A percentile compares a stretch with the other conserved stretches of the same genome.
Evolutionary conservation across 2,888 invertebrate species (phyloP).

Genomic region (Yponomeuta cagnagella): DNA sequence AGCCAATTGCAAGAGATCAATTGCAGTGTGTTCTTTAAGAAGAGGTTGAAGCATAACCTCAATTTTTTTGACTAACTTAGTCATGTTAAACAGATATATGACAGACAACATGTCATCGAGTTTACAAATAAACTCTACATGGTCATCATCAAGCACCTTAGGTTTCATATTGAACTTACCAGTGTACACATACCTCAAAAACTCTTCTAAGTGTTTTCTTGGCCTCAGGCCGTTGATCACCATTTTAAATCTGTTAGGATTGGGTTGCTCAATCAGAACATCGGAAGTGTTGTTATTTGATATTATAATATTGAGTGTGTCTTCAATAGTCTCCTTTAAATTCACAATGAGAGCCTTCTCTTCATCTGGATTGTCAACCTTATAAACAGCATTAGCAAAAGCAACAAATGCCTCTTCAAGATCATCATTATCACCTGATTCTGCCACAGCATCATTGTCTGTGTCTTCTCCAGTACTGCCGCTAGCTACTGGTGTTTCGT

Average conservation of each 20-base stretch:
- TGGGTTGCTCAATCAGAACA: neutral
- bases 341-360: neutral
- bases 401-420: neutral
- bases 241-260: slow-evolving; percentile 1
- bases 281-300: neutral
- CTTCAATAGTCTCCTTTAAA: neutral
- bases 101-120: neutral
- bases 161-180: neutral
- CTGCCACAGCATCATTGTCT: neutral
- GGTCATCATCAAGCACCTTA: neutral
- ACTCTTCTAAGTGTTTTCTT: neutral
- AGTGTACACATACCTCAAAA: neutral
- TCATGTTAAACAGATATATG: neutral
- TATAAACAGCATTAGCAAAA: neutral
- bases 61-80: neutral
- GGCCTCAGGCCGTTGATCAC: neutral
- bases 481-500: neutral
- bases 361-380: neutral
- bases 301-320: neutral
- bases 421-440: neutral
- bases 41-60: neutral
- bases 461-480: neutral
- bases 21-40: neutral
- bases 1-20: neutral
- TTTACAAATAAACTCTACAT: neutral